phyloP scores from a whole-genome alignment of 2,888 invertebrate genomes.

The Myathropa florea region DNA sequence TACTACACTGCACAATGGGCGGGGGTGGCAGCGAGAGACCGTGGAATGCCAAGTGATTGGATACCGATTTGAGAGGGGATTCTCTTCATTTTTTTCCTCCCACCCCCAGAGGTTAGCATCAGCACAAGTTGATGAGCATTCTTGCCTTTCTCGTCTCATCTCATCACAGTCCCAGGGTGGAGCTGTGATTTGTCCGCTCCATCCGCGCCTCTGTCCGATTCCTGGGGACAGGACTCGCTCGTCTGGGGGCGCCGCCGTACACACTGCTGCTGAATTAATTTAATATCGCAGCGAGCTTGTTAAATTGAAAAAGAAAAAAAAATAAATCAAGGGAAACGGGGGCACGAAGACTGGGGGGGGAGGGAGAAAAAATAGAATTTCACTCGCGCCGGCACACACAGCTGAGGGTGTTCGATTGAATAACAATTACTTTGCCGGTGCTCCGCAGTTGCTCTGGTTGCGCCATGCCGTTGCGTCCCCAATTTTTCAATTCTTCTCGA shows the following conservation, averaged over 20 bases:
- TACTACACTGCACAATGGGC: conserved; percentile 50
- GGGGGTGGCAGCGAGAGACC: not conserved
- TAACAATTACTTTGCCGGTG: conserved; percentile 53
- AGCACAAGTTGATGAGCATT: conserved; percentile 6
- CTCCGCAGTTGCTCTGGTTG: not conserved
- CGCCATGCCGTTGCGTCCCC: not conserved
- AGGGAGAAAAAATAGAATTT: conserved; percentile 42
- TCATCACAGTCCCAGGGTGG: conserved; percentile 32
- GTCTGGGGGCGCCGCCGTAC: not conserved
- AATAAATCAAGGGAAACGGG: not conserved
- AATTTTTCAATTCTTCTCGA: conserved; percentile 54
- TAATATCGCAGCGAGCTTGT: conserved; percentile 63
- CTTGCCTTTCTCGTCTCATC: conserved; percentile 44
- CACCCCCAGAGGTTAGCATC: conserved; percentile 5
- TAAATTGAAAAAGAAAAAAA: conserved; percentile 38
- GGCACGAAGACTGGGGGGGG: not conserved
- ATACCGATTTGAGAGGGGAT: not conserved
- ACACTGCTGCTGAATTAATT: conserved; percentile 57
- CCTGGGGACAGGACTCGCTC: conserved; percentile 24
- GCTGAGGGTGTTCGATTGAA: conserved; percentile 67
- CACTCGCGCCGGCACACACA: conserved; percentile 35
- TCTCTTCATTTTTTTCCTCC: not conserved
- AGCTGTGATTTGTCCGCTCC: conserved; percentile 62
- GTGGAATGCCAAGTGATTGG: conserved; percentile 51
- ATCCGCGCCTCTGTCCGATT: not conserved